Evolutionary conservation across 2,888 invertebrate species (phyloP), one percentile per base, ranked within the genome.

Genomic region (Drosophila incognita): DNA sequence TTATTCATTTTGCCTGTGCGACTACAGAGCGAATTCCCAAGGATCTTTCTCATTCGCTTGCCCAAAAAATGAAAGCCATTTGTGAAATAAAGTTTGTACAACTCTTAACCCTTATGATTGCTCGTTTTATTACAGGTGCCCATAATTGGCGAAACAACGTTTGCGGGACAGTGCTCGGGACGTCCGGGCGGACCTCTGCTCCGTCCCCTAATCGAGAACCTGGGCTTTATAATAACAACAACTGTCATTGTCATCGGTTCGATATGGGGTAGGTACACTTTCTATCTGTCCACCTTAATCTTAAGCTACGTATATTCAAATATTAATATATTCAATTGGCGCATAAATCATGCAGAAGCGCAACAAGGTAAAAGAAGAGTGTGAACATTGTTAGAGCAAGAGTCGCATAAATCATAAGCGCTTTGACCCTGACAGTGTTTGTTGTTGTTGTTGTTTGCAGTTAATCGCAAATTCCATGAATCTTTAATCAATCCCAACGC

Each of bases 151-250:
- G 75, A 87, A 11, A 87, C 89, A 60, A 80, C 85, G 51, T 40
- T 90, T 56, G 58, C 79, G 35, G 87, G 82, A 53, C 91, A 91
- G 76, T 93, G 93, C 68, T 75, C 91, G 24, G 79, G 46, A 38
- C 79, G 87, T 49, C 83, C 90, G 40, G 83, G 74, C 11, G 90
- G 85, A 73, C 83, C 90, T 1, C 63, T 91, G 60, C 58, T 92
- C 24, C 82, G 88, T 54, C 87, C 89, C 59, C 52, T 93, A 38
- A 67, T 92, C 52, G 92, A 93, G 42, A 92, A 93, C 81, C 71
- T 93, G 65, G 92, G 92, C 53, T 81, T 92, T 58, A 88, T 93
- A 35, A 76, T 92, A 46, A 91, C 91, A 21, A 88, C 85, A n/a
- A 69, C 90, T 36, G 62, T 92, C 64, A 76, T 92, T 52, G 75